These are phyloP conservation scores for Alectoris magna DNA, from an alignment of 2,797 vertebrate species.

Conservation along the genomic window DNA sequence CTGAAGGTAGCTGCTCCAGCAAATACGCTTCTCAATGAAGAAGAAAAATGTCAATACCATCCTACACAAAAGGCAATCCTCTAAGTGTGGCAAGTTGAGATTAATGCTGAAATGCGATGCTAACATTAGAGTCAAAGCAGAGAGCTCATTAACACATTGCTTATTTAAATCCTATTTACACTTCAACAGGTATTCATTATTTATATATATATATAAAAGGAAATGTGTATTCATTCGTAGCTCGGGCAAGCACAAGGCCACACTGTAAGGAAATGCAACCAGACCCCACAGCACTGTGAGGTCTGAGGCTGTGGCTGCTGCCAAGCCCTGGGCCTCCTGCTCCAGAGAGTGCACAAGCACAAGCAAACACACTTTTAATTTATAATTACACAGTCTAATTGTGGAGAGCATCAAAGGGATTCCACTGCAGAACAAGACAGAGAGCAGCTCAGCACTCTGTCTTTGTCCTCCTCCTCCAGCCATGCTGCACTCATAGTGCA, in stretches of 20 bases:
- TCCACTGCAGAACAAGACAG: constrained; percentile 38
- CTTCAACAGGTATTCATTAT: constrained; percentile 12
- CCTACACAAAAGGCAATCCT: constrained; percentile 18
- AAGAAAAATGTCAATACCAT: constrained; percentile 32
- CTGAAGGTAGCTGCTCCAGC: constrained; percentile 28
- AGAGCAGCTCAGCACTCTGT: constrained; percentile 33
- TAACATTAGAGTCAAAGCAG: background rate
- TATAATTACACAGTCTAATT: constrained; percentile 56
- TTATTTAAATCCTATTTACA: constrained; percentile 52
- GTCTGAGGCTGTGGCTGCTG: background rate
- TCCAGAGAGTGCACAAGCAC: background rate
- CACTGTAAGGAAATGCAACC: background rate
- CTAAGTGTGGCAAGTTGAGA: constrained; percentile 3
- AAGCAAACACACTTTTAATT: constrained; percentile 41
- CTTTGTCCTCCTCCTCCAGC: background rate
- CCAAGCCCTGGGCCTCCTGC: background rate
- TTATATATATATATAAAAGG: background rate
- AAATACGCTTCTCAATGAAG: constrained; percentile 7
- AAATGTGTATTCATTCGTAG: background rate
- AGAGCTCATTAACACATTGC: constrained; percentile 28
- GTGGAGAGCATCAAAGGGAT: constrained; percentile 43
- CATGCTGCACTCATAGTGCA: background rate
- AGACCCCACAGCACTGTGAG: background rate
- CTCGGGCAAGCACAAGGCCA: background rate
- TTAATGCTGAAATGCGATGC: constrained; percentile 34